Base-by-base conservation (phyloP, 2,113 vertebrate species). In the Cromileptes altivelis region DNA sequence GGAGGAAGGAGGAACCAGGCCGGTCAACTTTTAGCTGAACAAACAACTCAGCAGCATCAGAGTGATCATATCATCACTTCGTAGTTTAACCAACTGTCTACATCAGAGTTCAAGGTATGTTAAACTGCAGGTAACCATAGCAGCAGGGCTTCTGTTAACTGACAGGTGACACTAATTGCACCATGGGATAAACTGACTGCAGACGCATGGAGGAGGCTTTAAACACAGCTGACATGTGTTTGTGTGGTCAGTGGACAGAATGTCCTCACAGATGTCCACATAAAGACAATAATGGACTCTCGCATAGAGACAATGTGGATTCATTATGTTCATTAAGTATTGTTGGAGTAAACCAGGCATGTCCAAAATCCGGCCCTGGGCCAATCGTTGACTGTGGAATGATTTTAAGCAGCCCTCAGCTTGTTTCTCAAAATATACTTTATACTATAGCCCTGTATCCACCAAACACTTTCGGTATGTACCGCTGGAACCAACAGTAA, bases 1-100 rank as follows among this genome's bases (percentile, higher is more conserved):
- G 47, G 50, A 77, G 12, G 82, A 69, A 88, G 86, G 78, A 94
- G 23, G 40, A 55, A 25, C 0, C n/a, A 17, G 14, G 6, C 5
- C 17, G 19, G 69, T 82, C 57, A 77, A 61, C 11, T 18, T 30
- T 45, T 4, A 67, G 17, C 25, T 15, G 4, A 72, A 40, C 49
- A 67, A 50, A 23, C 21, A 25, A 19, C 27, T 62, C 55, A 61
- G 15, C 47, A 68, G 27, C 50, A 67, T 45, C 42, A 19, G 5
- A 23, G 21, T 23, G 4, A 56, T 71, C 12, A 19, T 15, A 15
- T 19, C 17, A 45, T 57, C 53, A 37, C 33, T 37, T 37, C 6
- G 5, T 37, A 8, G 33, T 37, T 37, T 37, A 30, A 30, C n/a
- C n/a, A 37, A 7, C 33, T 37, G 33, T 37, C 33, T 37, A 37